Evolutionary conservation across 2,888 invertebrate species (phyloP).

Genomic region (Rhabditophanes sp.): DNA sequence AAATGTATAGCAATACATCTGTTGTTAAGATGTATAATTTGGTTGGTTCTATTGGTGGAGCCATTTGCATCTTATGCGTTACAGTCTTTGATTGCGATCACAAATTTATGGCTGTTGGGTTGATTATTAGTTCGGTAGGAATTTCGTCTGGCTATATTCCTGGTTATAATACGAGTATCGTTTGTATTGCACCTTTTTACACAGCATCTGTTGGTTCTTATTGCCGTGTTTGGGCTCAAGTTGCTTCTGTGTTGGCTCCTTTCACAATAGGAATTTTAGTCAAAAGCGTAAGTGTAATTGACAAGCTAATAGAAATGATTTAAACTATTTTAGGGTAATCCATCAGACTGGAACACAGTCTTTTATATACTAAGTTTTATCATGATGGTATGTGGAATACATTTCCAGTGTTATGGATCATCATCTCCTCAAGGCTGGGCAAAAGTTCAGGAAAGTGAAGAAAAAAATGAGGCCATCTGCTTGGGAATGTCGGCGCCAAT

Average conservation of each 20-base stretch:
- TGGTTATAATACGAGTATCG: constrained; percentile 41
- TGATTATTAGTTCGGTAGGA: constrained; percentile 32
- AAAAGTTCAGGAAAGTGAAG: no score
- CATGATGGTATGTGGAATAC: constrained; percentile 28
- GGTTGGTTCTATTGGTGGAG: constrained; percentile 37
- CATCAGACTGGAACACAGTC: constrained; percentile 32
- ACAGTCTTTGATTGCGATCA: constrained; percentile 32
- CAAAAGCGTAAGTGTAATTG: constrained; percentile 11
- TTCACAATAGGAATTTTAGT: constrained; percentile 33
- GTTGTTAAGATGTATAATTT: constrained; percentile 35
- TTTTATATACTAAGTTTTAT: constrained; percentile 26
- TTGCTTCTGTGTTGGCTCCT: constrained; percentile 35
- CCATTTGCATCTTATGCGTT: constrained; percentile 26
- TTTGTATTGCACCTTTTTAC: constrained; percentile 36
- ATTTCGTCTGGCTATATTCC: constrained; percentile 41
- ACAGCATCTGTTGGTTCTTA: constrained; percentile 40
- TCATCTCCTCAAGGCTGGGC: no score
- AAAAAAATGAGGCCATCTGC: no score
- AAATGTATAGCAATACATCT: constrained; percentile 14
- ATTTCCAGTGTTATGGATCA: constrained; percentile 38
- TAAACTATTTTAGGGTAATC: constrained; percentile 19
- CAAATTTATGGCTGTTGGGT: constrained; percentile 20
- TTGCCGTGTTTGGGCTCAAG: constrained; percentile 33
- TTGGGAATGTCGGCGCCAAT: no score
- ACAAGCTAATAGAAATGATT: constrained; percentile 3